Base-by-base conservation (phyloP, 2,888 invertebrate genomes). In the Nymphalis urticae region DNA sequence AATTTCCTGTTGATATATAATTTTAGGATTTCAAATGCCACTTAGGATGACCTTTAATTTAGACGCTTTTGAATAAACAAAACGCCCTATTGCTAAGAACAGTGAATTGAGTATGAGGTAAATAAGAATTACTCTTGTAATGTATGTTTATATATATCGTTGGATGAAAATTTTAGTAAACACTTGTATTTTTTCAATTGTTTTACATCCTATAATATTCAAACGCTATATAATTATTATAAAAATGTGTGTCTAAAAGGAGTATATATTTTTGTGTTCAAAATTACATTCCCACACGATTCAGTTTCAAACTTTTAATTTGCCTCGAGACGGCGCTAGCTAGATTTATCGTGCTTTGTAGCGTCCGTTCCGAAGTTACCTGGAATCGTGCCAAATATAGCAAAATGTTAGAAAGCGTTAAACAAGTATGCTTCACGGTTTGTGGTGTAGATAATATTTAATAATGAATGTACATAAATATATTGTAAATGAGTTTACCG, bases 321-420 rank as follows among this genome's bases (percentile, higher is more conserved):
- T 36, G 56, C 56, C 36, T 36, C 56, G 36, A 32, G 36, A 58
- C 56, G 56, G 56, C n/a, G 56, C 32, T 58, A 58, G 56, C 36
- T 58, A 58, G 56, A 58, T 58, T 58, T 58, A 58, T 58, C 56
- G 56, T 36, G 56, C 56, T 58, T 58, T 58, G 56, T 58, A 58
- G 32, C 36, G 56, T 58, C 10, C 56, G 56, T 32, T 32, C 17
- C n/a, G 21, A 56, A 56, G 56, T 56, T 36, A 56, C 56, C 56
- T 56, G 56, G 56, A 56, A 9, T 17, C 17, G 32, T 32, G 56
- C 56, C 56, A 56, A 54, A 51, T 19, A 19, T 51, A 19, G 54
- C 54, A 17, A 58, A 58, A 54, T 54, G 54, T 19, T 58, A 10
- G 27, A 54, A 27, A 36, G 32, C 36, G 56, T 58, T 10, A 58